A percentile compares a stretch with the other conserved stretches of the same genome.
phyloP scores from a whole-genome alignment of 2,888 invertebrate species.

The Diaphora mendica region DNA sequence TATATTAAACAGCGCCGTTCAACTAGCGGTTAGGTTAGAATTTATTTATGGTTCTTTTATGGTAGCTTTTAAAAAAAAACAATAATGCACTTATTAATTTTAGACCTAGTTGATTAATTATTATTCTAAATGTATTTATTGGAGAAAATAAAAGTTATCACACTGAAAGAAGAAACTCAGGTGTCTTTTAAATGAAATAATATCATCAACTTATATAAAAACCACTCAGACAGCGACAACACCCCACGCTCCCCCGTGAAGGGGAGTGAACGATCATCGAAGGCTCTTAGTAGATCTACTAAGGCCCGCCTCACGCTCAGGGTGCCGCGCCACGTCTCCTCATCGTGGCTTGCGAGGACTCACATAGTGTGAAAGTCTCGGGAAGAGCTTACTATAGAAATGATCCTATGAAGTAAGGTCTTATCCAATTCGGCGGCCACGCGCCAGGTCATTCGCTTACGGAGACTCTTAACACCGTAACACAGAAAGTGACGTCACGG shows the following conservation, averaged over 20 bases:
- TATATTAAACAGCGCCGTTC: too few relatives aligned
- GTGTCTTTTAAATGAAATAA: too few relatives aligned
- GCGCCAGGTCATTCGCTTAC: conserved; percentile 23
- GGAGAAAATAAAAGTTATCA: too few relatives aligned
- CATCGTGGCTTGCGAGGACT: conserved; percentile 53
- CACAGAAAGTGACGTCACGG: conserved; percentile 22
- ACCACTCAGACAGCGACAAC: conserved; percentile 44
- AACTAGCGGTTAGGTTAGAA: too few relatives aligned
- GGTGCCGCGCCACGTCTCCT: conserved; percentile 58
- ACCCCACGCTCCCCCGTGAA: conserved; percentile 39
- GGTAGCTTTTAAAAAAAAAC: too few relatives aligned
- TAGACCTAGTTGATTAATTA: too few relatives aligned
- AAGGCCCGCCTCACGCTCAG: conserved; percentile 56
- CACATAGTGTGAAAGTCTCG: conserved; percentile 55
- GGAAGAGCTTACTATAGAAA: conserved; percentile 63
- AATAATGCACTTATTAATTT: too few relatives aligned
- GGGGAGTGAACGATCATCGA: conserved; percentile 61
- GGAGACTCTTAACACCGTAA: conserved; percentile 24
- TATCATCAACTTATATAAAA: too few relatives aligned
- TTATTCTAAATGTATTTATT: too few relatives aligned
- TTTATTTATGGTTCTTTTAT: too few relatives aligned
- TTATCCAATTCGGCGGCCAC: conserved; percentile 15
- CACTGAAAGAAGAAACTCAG: too few relatives aligned
- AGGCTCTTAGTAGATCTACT: conserved; percentile 42
- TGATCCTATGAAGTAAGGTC: conserved; percentile 60